These are phyloP conservation scores for Zenarchopterus dispar DNA, from an alignment of 2,797 vertebrate species.

Conservation along the genomic window DNA sequence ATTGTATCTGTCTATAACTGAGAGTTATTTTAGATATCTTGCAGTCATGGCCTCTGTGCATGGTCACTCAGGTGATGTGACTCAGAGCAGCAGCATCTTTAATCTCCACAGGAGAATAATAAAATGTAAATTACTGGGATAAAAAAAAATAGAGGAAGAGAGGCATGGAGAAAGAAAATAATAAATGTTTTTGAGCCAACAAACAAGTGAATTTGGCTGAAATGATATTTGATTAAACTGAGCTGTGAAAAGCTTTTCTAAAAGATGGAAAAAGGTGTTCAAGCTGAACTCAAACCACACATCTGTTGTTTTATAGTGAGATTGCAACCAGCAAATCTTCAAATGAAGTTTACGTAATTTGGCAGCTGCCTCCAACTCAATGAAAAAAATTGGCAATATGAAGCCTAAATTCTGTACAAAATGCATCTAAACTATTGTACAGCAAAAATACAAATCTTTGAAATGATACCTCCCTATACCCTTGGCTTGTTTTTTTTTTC, in stretches of 20 bases:
- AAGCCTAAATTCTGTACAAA: neutral
- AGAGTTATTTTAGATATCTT: constrained; percentile 4
- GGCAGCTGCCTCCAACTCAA: too few relatives aligned
- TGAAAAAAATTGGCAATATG: too few relatives aligned
- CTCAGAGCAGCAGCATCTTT: constrained; percentile 26
- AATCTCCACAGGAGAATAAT: constrained; percentile 26
- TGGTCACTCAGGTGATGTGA: constrained; percentile 29
- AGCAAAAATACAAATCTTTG: too few relatives aligned
- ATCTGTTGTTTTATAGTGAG: too few relatives aligned
- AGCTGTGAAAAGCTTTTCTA: constrained; percentile 15
- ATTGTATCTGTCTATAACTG: constrained; percentile 33
- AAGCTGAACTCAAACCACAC: too few relatives aligned
- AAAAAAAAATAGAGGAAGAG: constrained; percentile 13
- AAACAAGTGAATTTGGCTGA: constrained; percentile 23
- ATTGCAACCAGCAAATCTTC: too few relatives aligned
- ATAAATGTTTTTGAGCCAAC: constrained; percentile 14
- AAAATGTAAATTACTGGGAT: constrained; percentile 1
- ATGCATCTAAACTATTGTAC: too few relatives aligned
- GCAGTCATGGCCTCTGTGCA: constrained; percentile 34
- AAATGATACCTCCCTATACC: too few relatives aligned
- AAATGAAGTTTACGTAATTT: too few relatives aligned
- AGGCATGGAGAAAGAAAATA: neutral
- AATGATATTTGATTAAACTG: constrained; percentile 38
- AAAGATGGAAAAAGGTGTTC: neutral
- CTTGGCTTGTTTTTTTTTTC: too few relatives aligned